Evolutionary conservation across 2,113 vertebrate genomes (phyloP).

Genomic region (Odobenus rosmarus): DNA sequence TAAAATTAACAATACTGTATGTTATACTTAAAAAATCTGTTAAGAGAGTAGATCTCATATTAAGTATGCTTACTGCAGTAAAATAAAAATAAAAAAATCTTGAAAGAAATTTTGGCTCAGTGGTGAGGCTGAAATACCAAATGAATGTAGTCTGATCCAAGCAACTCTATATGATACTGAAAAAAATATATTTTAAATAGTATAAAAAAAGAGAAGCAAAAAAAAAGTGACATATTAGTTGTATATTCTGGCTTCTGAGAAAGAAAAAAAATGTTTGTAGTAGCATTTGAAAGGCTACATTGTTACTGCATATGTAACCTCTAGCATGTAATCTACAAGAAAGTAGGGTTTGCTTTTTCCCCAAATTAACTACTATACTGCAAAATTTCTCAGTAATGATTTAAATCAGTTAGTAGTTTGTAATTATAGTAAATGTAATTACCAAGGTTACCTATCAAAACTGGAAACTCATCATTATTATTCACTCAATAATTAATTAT

Average conservation of each 20-base stretch:
- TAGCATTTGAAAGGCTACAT: background rate
- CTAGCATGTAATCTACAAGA: background rate
- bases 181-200: slow-evolving; percentile 25
- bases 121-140: background rate
- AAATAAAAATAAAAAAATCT: background rate
- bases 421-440: slow-evolving; percentile 23
- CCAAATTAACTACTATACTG: background rate
- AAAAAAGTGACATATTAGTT: background rate
- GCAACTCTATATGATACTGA: background rate
- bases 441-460: background rate
- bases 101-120: background rate
- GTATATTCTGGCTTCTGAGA: background rate
- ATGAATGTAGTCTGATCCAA: background rate
- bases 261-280: background rate
- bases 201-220: background rate
- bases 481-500: slow-evolving; percentile 7
- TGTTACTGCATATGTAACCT: background rate
- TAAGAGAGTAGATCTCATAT: background rate
- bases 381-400: background rate
- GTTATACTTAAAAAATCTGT: background rate
- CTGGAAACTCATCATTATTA: background rate
- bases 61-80: background rate
- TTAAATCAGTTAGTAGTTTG: slow-evolving; percentile 17
- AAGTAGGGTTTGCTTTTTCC: background rate
- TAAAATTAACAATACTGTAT: background rate